These are phyloP conservation scores for Eupithecia tripunctaria DNA, from an alignment of 2,888 invertebrate species.

Conservation along the genomic window DNA sequence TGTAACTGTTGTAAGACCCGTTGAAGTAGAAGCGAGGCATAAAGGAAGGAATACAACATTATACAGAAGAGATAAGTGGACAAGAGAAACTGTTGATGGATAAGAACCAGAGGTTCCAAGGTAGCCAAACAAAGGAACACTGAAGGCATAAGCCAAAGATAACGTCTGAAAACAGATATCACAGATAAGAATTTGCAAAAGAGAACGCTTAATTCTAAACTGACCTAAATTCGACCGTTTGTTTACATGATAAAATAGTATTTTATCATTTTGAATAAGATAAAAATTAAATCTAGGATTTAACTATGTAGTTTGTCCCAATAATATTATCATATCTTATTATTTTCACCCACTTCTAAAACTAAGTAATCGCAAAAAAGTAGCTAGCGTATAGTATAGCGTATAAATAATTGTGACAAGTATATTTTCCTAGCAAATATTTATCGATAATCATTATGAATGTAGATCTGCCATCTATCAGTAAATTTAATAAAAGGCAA, in stretches of 20 bases:
- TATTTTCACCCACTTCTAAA: neutral
- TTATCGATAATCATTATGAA: no score
- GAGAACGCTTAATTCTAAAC: constrained; percentile 12
- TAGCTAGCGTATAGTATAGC: no score
- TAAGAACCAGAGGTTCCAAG: neutral
- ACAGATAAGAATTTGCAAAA: constrained; percentile 25
- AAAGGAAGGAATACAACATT: constrained; percentile 1
- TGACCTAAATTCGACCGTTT: constrained; percentile 9
- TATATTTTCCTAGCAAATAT: neutral
- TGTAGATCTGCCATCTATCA: no score
- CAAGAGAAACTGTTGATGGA: constrained; percentile 19
- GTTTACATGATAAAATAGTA: constrained; percentile 15
- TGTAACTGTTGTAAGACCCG: neutral
- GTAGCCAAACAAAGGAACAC: constrained; percentile 24
- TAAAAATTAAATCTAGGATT: neutral
- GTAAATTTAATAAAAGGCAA: neutral
- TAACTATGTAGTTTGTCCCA: neutral
- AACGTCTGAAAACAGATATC: constrained; percentile 11
- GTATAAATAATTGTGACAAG: neutral
- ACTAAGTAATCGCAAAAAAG: no score
- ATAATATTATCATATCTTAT: neutral
- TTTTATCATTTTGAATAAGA: constrained; percentile 13
- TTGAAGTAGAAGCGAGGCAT: neutral
- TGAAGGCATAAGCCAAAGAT: constrained; percentile 18
- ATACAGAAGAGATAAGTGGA: constrained; percentile 25